Percentiles rank a stretch among this genome's conserved stretches.
These are phyloP conservation scores for Clytia hemisphaerica DNA, from an alignment of 30 jellyfish, hydroid and myxozoan species.

Conservation along the genomic window DNA sequence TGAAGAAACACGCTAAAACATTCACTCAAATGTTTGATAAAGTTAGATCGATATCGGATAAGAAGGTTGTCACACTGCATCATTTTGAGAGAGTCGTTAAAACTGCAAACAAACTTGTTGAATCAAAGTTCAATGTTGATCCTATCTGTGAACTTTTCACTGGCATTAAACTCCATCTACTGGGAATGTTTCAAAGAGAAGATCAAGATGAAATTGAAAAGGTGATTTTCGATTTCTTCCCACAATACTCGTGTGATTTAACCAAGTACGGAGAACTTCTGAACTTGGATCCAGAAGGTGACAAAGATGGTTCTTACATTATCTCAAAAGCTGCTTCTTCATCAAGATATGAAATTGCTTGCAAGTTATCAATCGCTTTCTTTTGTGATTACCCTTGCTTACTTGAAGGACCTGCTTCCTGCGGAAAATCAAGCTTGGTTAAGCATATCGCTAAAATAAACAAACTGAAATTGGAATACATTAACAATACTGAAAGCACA, in stretches of 20 bases:
- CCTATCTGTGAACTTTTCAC: neutral
- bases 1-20: too few relatives aligned
- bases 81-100: neutral
- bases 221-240: too few relatives aligned
- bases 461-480: neutral
- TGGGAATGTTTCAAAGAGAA: neutral
- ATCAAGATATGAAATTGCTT: neutral
- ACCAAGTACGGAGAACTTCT: too few relatives aligned
- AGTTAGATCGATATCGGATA: too few relatives aligned
- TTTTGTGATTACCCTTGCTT: slow-evolving; percentile 2
- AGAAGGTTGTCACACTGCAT: too few relatives aligned
- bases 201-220: neutral
- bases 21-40: too few relatives aligned
- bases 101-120: neutral
- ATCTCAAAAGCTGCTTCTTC: neutral
- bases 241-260: too few relatives aligned
- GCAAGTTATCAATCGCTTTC: neutral
- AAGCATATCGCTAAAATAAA: neutral
- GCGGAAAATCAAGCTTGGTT: slow-evolving; percentile 5
- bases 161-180: neutral
- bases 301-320: neutral
- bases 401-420: slow-evolving; percentile 19
- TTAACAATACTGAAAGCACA: slow-evolving; percentile 6
- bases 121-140: neutral
- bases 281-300: too few relatives aligned